phyloP scores from a whole-genome alignment of 2,113 vertebrate genomes.

The Sardina pilchardus region DNA sequence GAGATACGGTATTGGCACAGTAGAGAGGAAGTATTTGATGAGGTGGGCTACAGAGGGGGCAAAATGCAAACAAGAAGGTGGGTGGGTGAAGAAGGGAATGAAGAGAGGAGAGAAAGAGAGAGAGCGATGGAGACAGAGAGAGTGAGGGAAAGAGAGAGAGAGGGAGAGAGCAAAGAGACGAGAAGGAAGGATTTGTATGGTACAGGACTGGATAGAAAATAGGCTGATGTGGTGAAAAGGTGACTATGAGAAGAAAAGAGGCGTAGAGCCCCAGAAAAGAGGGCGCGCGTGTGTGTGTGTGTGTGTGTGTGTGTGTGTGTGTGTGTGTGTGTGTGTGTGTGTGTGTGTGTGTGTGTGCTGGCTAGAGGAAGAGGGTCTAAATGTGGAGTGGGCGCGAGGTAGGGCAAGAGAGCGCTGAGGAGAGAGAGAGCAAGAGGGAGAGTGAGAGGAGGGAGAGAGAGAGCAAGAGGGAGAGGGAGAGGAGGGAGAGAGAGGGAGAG shows the following conservation, averaged over 20 bases:
- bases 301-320: too few relatives aligned
- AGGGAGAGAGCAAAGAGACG: slow-evolving; percentile 8
- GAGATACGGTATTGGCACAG: slow-evolving; percentile 20
- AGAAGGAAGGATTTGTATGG: slow-evolving; percentile 7
- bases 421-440: slow-evolving; percentile 28
- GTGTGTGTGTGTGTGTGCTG: too few relatives aligned
- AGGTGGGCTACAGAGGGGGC: slow-evolving; percentile 18
- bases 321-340: too few relatives aligned
- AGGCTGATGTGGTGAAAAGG: slow-evolving; percentile 5
- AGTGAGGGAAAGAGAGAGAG: slow-evolving; percentile 1
- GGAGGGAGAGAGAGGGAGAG: neutral
- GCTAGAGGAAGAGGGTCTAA: neutral
- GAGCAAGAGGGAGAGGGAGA: neutral
- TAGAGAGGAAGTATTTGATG: slow-evolving; percentile 26
- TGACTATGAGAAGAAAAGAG: slow-evolving; percentile 40
- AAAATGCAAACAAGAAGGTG: slow-evolving; percentile 31
- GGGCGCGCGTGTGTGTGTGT: too few relatives aligned
- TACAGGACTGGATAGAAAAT: neutral
- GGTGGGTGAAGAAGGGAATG: neutral
- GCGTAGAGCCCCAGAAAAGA: slow-evolving; percentile 17
- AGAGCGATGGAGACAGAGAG: slow-evolving; percentile 13
- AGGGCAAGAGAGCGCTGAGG: neutral
- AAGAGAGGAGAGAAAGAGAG: slow-evolving; percentile 6
- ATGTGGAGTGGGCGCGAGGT: neutral
- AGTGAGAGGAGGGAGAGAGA: slow-evolving; percentile 15